These are phyloP conservation scores for Physocephala rufipes DNA, from an alignment of 2,888 invertebrate species.

Conservation along the genomic window DNA sequence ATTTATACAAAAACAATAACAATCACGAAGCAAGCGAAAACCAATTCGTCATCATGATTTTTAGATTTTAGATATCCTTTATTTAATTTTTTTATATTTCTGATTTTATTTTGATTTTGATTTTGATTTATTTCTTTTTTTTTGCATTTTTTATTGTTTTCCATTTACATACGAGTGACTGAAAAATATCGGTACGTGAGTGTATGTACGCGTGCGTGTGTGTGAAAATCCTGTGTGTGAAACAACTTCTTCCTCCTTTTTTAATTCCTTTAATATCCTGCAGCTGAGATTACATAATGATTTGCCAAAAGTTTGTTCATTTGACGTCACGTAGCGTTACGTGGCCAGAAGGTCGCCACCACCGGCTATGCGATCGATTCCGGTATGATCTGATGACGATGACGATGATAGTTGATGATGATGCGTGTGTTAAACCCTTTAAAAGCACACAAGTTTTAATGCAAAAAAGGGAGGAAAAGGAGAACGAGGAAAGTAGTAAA, in stretches of 20 bases:
- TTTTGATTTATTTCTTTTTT: slow-evolving; percentile 12
- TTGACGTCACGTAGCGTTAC: slow-evolving; percentile 19
- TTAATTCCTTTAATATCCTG: slow-evolving; percentile 25
- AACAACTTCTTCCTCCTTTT: slow-evolving; percentile 15
- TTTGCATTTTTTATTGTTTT: slow-evolving; percentile 6
- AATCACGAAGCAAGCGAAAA: slow-evolving; percentile 40
- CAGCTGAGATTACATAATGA: slow-evolving; percentile 50
- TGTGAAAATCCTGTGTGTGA: slow-evolving; percentile 37
- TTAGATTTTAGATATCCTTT: slow-evolving; percentile 37
- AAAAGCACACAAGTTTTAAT: slow-evolving; percentile 2
- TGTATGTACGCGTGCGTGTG: background rate
- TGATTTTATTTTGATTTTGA: too few species aligned
- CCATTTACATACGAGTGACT: slow-evolving; percentile 2
- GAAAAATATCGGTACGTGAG: too few species aligned
- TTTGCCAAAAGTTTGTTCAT: slow-evolving; percentile 44
- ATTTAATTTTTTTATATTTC: too few species aligned
- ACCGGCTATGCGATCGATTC: slow-evolving; percentile 28
- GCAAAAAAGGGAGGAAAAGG: slow-evolving; percentile 11
- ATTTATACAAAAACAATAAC: too few species aligned
- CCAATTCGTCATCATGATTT: slow-evolving; percentile 57
- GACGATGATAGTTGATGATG: too few species aligned
- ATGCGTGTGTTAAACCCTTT: slow-evolving; percentile 33
- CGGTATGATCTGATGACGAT: too few species aligned
- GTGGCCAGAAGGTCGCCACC: background rate
- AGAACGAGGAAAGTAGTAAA: background rate